Percentiles rank a stretch among this genome's conserved stretches.
These are phyloP conservation scores for Corythaeola cristata DNA, from an alignment of 2,113 vertebrate genomes.

Conservation along the genomic window DNA sequence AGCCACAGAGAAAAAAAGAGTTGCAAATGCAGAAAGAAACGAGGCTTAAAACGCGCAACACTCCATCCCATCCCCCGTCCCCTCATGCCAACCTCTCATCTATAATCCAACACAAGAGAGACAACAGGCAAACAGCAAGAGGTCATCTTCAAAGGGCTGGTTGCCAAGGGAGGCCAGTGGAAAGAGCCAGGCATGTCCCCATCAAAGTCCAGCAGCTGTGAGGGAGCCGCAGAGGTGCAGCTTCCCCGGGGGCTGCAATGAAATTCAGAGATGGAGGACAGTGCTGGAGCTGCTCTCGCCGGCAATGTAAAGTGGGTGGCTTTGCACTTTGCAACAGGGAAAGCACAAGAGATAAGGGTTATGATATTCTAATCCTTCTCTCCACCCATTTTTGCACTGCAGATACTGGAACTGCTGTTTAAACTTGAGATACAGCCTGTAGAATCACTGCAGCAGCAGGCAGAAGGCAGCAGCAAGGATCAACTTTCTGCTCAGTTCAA, in stretches of 20 bases:
- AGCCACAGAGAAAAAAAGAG: background rate
- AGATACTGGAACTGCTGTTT: background rate
- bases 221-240: conserved; percentile 75
- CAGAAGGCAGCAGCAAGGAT: background rate
- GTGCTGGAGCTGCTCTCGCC: conserved; percentile 64
- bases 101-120: conserved; percentile 82
- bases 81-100: conserved; percentile 75
- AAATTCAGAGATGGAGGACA: conserved; percentile 70
- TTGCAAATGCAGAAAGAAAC: conserved; percentile 64
- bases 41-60: conserved; percentile 62
- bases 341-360: background rate
- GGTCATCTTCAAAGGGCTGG: conserved; percentile 85
- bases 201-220: conserved; percentile 85
- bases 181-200: conserved; percentile 85
- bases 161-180: conserved; percentile 87
- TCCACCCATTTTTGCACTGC: background rate
- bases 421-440: background rate
- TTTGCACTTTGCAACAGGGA: background rate
- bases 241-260: conserved; percentile 55
- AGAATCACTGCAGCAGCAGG: background rate
- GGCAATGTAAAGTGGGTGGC: background rate
- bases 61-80: conserved; percentile 58
- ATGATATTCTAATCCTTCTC: background rate
- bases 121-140: conserved; percentile 88
- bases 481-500: background rate